Conservation (phyloP, 1,140 invertebrate genomes). For the Pseudomyrmex concolor region DNA sequence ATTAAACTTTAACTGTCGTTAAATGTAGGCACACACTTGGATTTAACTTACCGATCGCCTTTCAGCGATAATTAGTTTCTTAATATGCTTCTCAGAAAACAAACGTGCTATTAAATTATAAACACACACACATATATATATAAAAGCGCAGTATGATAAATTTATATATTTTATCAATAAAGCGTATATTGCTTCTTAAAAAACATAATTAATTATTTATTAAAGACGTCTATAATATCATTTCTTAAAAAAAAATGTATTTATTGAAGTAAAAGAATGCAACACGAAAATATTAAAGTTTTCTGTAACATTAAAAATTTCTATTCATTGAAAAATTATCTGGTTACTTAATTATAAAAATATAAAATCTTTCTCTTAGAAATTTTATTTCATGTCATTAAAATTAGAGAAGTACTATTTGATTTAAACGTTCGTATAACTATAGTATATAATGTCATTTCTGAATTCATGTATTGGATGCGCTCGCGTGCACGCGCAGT, state of each 20-base stretch:
- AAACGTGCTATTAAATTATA: slow-evolving; percentile 19
- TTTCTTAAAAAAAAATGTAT: not conserved
- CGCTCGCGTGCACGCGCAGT: slow-evolving; percentile 59
- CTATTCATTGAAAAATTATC: not conserved
- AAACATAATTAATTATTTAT: no score
- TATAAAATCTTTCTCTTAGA: not conserved
- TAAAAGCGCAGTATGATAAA: slow-evolving; percentile 11
- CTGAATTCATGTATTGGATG: slow-evolving; percentile 67
- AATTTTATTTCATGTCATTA: not conserved
- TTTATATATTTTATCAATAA: not conserved
- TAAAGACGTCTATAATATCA: no score
- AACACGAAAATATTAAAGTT: not conserved
- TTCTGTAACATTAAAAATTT: not conserved
- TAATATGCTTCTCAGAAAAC: slow-evolving; percentile 36
- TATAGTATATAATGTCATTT: slow-evolving; percentile 48
- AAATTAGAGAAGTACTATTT: not conserved
- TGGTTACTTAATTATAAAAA: not conserved
- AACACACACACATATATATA: not conserved
- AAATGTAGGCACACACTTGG: not conserved
- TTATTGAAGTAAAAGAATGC: not conserved
- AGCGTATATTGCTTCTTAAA: no score
- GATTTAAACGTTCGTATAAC: slow-evolving; percentile 18
- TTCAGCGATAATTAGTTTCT: slow-evolving; percentile 51
- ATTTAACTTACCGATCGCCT: slow-evolving; percentile 15
- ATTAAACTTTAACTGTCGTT: slow-evolving; percentile 65